Conservation (phyloP, 2,797 vertebrate genomes). For the Enteromius paludinosus region DNA sequence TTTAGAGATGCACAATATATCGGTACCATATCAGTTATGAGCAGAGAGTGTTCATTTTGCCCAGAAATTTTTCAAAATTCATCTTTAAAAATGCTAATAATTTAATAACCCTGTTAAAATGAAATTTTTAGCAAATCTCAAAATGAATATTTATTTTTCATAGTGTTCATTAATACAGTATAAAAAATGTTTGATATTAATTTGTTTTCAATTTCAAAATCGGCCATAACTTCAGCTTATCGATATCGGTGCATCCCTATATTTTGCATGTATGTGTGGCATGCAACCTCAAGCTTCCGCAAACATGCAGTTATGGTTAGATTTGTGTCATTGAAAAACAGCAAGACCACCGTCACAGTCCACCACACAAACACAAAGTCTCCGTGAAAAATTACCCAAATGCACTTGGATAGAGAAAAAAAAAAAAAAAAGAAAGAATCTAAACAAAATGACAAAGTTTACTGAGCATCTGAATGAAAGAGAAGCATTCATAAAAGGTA, state of each 20-base stretch:
- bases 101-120: background rate
- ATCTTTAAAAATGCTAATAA: background rate
- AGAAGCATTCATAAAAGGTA: background rate
- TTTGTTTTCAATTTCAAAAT: background rate
- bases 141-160: background rate
- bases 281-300: slow-evolving; percentile 4
- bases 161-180: background rate
- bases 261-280: background rate
- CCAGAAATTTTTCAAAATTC: background rate
- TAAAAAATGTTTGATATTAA: background rate
- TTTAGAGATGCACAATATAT: slow-evolving; percentile 15
- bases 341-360: background rate
- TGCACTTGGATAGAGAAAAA: background rate
- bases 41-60: background rate
- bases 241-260: background rate
- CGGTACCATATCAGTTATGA: background rate
- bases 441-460: background rate
- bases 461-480: background rate
- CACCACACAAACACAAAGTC: background rate
- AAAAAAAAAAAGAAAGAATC: background rate
- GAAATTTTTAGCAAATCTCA: background rate
- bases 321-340: slow-evolving; percentile 16
- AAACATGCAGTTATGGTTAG: background rate
- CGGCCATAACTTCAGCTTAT: background rate
- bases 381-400: background rate